Percentiles rank a stretch among this genome's conserved stretches.
Conservation (phyloP, 2,888 invertebrate species). For the Diloba caeruleocephala region DNA sequence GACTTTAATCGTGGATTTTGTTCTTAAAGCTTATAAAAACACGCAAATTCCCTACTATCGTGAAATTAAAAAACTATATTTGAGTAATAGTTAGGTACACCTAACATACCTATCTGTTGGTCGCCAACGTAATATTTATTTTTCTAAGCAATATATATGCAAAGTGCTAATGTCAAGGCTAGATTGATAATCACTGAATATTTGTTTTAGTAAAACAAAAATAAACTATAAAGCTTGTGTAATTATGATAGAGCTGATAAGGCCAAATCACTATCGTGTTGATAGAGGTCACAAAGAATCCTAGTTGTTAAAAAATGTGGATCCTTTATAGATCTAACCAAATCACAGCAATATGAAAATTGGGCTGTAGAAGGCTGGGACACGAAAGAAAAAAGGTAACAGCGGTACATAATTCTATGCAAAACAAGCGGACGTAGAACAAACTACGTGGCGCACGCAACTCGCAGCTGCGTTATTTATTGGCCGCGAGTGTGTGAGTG, state of each 20-base stretch:
- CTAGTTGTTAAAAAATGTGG: no score
- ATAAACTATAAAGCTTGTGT: no score
- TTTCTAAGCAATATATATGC: no score
- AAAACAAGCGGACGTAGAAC: slow-evolving; percentile 65
- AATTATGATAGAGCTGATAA: no score
- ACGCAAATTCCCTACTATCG: slow-evolving; percentile 19
- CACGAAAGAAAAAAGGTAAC: slow-evolving; percentile 34
- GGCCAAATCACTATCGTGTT: slow-evolving; percentile 10
- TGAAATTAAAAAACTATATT: slow-evolving; percentile 35
- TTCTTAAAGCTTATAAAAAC: slow-evolving; percentile 20
- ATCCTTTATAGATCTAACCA: no score
- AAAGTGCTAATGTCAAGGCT: no score
- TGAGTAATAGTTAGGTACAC: no score
- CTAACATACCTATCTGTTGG: no score
- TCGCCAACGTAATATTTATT: slow-evolving; percentile 26
- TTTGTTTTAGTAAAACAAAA: no score
- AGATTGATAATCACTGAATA: no score
- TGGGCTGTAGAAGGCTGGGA: slow-evolving; percentile 1
- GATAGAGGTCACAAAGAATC: neutral
- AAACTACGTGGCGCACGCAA: slow-evolving; percentile 73
- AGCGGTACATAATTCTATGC: slow-evolving; percentile 62
- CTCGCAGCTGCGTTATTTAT: slow-evolving; percentile 72
- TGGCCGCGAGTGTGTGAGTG: slow-evolving; percentile 56
- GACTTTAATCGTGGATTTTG: slow-evolving; percentile 21
- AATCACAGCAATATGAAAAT: no score